Evolutionary conservation across 2,113 vertebrate genomes (phyloP).

Genomic region (Gadus macrocephalus): DNA sequence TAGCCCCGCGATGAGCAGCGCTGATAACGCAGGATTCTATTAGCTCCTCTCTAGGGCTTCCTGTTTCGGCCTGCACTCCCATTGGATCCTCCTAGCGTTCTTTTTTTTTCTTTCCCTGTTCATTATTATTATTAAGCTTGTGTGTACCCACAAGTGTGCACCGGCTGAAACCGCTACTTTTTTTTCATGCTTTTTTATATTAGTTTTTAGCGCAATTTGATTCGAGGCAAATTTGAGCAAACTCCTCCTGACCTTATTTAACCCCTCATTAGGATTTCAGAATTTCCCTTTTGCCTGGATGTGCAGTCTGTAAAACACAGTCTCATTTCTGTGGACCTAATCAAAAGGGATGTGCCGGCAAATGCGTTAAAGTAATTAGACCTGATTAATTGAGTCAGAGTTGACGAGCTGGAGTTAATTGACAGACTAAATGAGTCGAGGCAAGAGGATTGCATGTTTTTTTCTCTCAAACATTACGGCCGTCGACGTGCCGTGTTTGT

Average conservation of each 20-base stretch:
- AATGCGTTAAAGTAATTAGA: constrained; percentile 61
- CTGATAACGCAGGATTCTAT: background rate
- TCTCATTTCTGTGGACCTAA: constrained; percentile 41
- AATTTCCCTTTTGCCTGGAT: constrained; percentile 25
- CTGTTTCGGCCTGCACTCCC: background rate
- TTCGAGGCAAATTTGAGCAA: constrained; percentile 29
- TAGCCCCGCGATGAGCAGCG: background rate
- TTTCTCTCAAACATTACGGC: constrained; percentile 31
- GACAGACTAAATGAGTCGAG: constrained; percentile 51
- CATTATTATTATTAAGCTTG: background rate
- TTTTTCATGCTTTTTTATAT: background rate
- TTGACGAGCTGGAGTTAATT: constrained; percentile 59
- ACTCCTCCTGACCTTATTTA: constrained; percentile 47
- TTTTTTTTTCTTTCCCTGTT: background rate
- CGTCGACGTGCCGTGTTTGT: constrained; percentile 13
- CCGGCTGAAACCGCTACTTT: background rate
- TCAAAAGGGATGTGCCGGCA: constrained; percentile 52
- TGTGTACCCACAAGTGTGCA: background rate
- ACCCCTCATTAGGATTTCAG: constrained; percentile 39
- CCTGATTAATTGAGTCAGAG: constrained; percentile 56
- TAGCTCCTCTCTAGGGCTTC: background rate
- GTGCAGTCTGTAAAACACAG: constrained; percentile 46
- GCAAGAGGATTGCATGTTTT: constrained; percentile 29
- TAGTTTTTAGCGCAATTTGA: constrained; percentile 5
- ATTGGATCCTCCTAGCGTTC: background rate